These are phyloP conservation scores for Xiphophorus couchianus DNA, from an alignment of 2,113 vertebrate species.

Conservation along the genomic window DNA sequence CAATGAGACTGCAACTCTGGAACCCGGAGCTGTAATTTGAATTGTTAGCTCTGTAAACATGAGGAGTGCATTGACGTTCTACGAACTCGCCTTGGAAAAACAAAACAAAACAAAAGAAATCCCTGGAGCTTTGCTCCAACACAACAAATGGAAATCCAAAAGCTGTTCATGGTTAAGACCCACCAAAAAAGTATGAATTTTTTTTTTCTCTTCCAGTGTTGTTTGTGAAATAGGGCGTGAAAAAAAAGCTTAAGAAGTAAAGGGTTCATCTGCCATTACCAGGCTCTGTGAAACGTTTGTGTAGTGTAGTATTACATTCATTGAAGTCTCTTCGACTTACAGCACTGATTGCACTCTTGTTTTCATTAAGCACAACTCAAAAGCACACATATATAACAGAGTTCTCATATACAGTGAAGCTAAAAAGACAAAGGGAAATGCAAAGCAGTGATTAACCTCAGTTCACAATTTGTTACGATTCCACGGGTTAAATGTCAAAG, in stretches of 20 bases:
- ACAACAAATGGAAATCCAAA: background rate
- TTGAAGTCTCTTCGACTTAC: slow-evolving; percentile 56
- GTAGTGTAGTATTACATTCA: slow-evolving; percentile 55
- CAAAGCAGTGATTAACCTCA: background rate
- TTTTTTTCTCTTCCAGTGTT: slow-evolving; percentile 10
- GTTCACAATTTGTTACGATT: background rate
- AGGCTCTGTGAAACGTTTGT: slow-evolving; percentile 47
- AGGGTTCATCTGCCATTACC: slow-evolving; percentile 21
- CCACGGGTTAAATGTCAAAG: background rate
- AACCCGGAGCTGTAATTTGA: background rate
- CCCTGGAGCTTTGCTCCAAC: background rate
- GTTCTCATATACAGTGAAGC: slow-evolving; percentile 12
- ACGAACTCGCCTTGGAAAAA: background rate
- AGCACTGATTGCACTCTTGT: slow-evolving; percentile 65
- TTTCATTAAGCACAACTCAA: slow-evolving; percentile 71
- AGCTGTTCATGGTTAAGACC: slow-evolving; percentile 10
- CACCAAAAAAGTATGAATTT: slow-evolving; percentile 2
- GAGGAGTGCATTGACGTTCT: slow-evolving; percentile 6
- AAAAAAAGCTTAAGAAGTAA: background rate
- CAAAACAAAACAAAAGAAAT: background rate
- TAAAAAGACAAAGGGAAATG: background rate
- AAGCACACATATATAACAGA: slow-evolving; percentile 65
- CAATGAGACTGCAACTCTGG: background rate
- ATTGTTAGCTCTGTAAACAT: slow-evolving; percentile 2
- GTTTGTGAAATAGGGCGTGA: background rate